A percentile compares a stretch with the other conserved stretches of the same genome.
Conservation (phyloP, 2,113 vertebrate species). For the Aldabrachelys gigantea region DNA sequence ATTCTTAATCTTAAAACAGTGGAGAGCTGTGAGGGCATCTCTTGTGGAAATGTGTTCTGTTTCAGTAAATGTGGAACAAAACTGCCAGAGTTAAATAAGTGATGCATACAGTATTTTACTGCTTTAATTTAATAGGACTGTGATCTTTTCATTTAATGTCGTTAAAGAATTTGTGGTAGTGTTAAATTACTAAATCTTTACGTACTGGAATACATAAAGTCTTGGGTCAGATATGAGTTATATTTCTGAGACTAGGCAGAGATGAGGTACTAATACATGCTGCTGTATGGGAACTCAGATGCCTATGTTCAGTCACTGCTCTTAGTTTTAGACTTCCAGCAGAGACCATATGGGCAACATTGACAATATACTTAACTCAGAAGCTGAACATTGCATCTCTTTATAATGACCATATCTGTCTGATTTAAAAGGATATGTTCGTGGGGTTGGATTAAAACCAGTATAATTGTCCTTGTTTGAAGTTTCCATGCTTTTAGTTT, state of each 20-base stretch:
- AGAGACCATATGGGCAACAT: not conserved
- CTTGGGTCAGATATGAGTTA: not conserved
- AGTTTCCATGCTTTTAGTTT: not conserved
- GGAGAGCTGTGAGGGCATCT: not conserved
- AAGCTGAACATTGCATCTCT: not conserved
- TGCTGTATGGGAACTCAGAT: not conserved
- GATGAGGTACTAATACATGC: not conserved
- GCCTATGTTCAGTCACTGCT: not conserved
- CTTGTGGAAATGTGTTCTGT: not conserved
- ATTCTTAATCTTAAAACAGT: not conserved
- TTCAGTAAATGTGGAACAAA: not conserved
- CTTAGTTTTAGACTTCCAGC: not conserved
- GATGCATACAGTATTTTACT: not conserved
- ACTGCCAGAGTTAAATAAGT: not conserved
- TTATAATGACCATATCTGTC: not conserved
- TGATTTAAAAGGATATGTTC: not conserved
- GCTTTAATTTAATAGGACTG: not conserved
- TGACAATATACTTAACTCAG: not conserved
- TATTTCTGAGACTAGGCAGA: not conserved
- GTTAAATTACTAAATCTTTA: not conserved
- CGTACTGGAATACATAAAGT: not conserved
- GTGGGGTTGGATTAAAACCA: not conserved
- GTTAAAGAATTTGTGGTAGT: not conserved
- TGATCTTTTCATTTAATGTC: not conserved
- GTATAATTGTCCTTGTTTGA: not conserved